Conservation (phyloP, 2,113 vertebrate genomes). For the Potamarius usumacintae region DNA sequence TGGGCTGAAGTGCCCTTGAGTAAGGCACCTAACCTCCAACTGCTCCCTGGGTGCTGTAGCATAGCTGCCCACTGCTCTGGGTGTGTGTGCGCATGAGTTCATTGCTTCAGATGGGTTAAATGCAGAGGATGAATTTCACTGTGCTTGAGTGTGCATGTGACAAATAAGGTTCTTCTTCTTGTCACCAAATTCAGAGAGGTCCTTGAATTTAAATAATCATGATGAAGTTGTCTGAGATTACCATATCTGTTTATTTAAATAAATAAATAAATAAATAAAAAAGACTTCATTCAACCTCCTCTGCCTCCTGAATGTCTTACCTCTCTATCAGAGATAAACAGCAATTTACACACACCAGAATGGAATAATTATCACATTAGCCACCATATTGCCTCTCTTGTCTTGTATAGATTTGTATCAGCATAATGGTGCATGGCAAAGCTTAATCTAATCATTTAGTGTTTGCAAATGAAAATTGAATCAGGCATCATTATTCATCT, state of each 20-base stretch:
- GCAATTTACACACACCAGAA: constrained; percentile 26
- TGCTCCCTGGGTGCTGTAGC: too few relatives aligned
- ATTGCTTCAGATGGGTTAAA: too few relatives aligned
- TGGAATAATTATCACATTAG: constrained; percentile 32
- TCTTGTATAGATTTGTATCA: constrained; percentile 26
- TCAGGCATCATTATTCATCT: constrained; percentile 2
- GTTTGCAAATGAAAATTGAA: constrained; percentile 29
- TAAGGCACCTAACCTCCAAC: too few relatives aligned
- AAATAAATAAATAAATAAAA: neutral
- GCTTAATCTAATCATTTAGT: constrained; percentile 27
- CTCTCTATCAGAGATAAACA: constrained; percentile 6
- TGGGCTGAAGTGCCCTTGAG: too few relatives aligned
- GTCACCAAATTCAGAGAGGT: neutral
- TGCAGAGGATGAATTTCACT: too few relatives aligned
- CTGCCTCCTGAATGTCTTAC: neutral
- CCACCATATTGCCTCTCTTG: constrained; percentile 14
- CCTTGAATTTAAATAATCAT: neutral
- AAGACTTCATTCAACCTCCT: neutral
- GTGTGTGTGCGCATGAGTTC: too few relatives aligned
- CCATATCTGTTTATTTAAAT: neutral
- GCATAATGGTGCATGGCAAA: constrained; percentile 31
- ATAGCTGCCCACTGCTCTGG: too few relatives aligned
- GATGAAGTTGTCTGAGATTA: neutral
- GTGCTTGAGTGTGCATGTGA: too few relatives aligned
- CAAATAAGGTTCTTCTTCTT: too few relatives aligned